These are phyloP conservation scores for Kryphioiulus occultus DNA, from an alignment of 2,888 invertebrate species.

Conservation along the genomic window DNA sequence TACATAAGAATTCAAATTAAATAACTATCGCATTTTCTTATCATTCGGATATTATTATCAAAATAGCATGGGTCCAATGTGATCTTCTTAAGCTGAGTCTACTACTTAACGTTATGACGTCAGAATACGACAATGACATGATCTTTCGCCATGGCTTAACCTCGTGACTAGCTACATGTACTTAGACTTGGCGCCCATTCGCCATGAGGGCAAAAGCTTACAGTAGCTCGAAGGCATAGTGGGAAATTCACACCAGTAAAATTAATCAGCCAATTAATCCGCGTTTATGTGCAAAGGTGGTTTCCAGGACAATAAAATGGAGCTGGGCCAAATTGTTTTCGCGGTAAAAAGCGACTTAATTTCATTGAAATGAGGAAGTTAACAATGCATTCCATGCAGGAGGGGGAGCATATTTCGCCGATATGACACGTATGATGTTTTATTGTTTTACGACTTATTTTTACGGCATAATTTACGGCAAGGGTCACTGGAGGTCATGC, in stretches of 20 bases:
- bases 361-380: not conserved
- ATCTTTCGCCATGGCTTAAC: no score
- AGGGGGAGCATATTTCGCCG: not conserved
- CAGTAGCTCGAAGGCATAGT: not conserved
- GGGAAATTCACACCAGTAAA: not conserved
- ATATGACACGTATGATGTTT: constrained; percentile 16
- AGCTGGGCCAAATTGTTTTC: not conserved
- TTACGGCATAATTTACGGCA: not conserved
- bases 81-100: no score
- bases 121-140: no score
- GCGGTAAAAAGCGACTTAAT: not conserved
- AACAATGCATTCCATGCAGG: not conserved
- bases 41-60: no score
- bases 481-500: not conserved
- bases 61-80: no score
- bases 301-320: not conserved
- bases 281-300: not conserved
- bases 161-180: not conserved
- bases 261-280: constrained; percentile 22
- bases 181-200: not conserved
- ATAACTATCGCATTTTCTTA: no score
- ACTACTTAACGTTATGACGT: no score
- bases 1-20: no score
- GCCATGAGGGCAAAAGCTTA: no score
- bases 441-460: constrained; percentile 20